Evolutionary conservation across 1,140 invertebrate species (phyloP).

Genomic region (Oryctes rhinoceros): DNA sequence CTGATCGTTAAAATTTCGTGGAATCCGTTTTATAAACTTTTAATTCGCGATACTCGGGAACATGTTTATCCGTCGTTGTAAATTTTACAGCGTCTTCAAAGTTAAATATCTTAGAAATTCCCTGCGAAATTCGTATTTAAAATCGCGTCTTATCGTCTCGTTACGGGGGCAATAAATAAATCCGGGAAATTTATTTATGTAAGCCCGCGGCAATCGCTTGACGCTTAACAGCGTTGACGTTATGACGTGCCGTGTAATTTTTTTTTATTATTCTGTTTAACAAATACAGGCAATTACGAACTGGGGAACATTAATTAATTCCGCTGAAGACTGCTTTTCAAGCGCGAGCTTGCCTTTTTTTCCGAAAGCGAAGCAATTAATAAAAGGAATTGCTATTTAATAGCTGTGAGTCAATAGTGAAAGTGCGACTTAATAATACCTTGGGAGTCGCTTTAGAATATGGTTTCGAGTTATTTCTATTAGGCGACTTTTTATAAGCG

Average conservation of each 20-base stretch:
- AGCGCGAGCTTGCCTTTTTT: neutral
- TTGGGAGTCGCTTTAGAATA: too few relatives aligned
- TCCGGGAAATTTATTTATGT: neutral
- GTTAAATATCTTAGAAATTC: neutral
- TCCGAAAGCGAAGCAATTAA: neutral
- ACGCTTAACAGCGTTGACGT: slow-evolving; percentile 11
- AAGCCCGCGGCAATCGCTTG: neutral
- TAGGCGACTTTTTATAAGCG: too few relatives aligned
- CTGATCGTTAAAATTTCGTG: too few relatives aligned
- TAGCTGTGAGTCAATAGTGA: neutral
- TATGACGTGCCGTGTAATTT: neutral
- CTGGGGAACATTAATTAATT: slow-evolving; percentile 17
- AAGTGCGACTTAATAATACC: too few relatives aligned
- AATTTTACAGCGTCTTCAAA: neutral
- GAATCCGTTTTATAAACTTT: neutral
- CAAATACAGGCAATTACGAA: neutral
- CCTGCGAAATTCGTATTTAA: neutral
- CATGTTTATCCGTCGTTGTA: neutral
- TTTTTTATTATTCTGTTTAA: neutral
- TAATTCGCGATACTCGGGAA: neutral
- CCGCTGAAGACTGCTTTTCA: neutral
- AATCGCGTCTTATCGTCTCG: neutral
- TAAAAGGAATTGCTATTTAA: slow-evolving; percentile 6
- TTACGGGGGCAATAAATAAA: neutral
- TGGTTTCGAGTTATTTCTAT: too few relatives aligned